These are phyloP conservation scores for Tachypleus tridentatus DNA, from an alignment of 1,140 invertebrate genomes.

Conservation along the genomic window DNA sequence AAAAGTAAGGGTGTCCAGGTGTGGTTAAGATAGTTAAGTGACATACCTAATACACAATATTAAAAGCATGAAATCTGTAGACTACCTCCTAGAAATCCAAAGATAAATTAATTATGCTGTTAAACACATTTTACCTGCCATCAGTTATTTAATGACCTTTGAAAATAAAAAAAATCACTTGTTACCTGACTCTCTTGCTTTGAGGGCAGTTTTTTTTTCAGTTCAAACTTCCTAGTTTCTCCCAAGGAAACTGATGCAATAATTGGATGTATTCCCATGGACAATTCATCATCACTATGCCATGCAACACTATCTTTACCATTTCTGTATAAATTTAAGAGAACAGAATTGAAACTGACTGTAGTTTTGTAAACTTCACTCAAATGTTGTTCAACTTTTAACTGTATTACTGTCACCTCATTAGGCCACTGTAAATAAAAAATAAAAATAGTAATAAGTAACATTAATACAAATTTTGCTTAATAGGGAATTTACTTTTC, in stretches of 20 bases:
- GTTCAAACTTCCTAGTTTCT: slow-evolving; percentile 35
- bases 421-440: slow-evolving; percentile 9
- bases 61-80: background rate
- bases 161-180: background rate
- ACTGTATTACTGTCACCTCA: slow-evolving; percentile 2
- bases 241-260: slow-evolving; percentile 41
- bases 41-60: background rate
- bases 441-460: too few species aligned
- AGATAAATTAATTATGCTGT: background rate
- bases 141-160: background rate
- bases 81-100: background rate
- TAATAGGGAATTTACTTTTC: too few species aligned
- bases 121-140: background rate
- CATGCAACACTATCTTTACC: slow-evolving; percentile 39
- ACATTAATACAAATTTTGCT: too few species aligned
- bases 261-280: slow-evolving; percentile 35
- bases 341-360: slow-evolving; percentile 39
- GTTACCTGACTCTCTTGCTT: background rate
- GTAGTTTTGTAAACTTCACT: slow-evolving; percentile 25
- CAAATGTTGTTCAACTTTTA: slow-evolving; percentile 25
- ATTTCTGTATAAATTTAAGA: slow-evolving; percentile 39
- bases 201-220: slow-evolving; percentile 26
- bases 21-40: too few species aligned
- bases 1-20: too few species aligned
- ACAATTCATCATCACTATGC: slow-evolving; percentile 38